Percentiles rank a stretch among this genome's conserved stretches.
Evolutionary conservation across 2,797 vertebrate genomes (phyloP).

Genomic region (Karalla daura): DNA sequence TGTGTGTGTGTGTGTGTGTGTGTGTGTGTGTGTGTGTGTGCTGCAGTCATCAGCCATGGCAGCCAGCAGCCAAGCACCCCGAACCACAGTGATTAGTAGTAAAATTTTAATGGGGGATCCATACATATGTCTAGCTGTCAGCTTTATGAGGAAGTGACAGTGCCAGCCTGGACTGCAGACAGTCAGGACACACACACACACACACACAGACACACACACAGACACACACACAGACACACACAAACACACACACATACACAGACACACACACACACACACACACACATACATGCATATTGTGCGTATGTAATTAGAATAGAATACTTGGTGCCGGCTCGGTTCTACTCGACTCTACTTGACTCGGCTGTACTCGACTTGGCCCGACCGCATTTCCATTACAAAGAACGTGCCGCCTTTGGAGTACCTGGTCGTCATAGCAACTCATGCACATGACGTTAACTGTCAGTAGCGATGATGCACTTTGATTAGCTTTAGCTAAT

Average conservation of each 20-base stretch:
- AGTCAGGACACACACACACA: conserved; percentile 58
- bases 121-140: conserved; percentile 96
- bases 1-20: conserved; percentile 28
- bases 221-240: conserved; percentile 33
- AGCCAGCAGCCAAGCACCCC: conserved; percentile 63
- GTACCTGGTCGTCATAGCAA: no score
- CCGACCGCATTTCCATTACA: no score
- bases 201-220: conserved; percentile 49
- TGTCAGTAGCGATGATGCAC: neutral
- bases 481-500: neutral
- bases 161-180: conserved; percentile 73
- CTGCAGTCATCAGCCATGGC: no score
- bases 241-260: conserved; percentile 15
- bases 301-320: no score
- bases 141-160: conserved; percentile 89
- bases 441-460: no score
- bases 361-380: no score
- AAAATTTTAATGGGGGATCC: conserved; percentile 97
- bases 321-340: no score
- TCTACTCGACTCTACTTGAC: no score
- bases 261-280: conserved; percentile 24
- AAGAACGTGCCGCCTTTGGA: no score
- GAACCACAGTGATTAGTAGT: conserved; percentile 95
- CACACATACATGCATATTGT: conserved; percentile 29
- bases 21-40: conserved; percentile 34